Evolutionary conservation across 2,797 vertebrate genomes (phyloP), one percentile per base, ranked within the genome.

Genomic region (Thunnus albacares): DNA sequence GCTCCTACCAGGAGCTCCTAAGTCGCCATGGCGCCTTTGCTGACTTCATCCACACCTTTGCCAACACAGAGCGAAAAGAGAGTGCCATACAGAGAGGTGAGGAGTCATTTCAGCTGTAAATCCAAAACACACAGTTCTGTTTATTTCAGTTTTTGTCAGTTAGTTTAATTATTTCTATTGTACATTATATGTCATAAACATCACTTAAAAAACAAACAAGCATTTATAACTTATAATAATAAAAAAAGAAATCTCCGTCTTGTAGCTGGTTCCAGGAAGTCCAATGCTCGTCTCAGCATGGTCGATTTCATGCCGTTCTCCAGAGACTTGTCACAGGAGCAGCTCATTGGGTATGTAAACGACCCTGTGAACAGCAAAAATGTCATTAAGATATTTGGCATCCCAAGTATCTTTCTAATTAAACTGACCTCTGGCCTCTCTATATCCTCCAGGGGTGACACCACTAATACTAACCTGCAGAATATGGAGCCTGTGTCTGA

Each of bases 1-100:
- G 98, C 55, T 97, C 98, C 57, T 99, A 97, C 85, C 94, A 96
- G 88, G 97, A 98, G 91, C 96, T 99, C 73, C 90, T 98, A 51
- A 87, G 93, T 67, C 96, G 93, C 80, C 96, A 97, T 0, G 97
- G 97, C 0, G 94, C 95, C 49, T 97, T 99, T 80, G 96, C 96
- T 61, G 95, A 97, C 61, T 98, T 99, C 83, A 96, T 99, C 79
- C 95, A 90, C 56, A 96, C 94, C 22, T 96, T 96, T 0, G 63
- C 92, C 12, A 90, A 81, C 84, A 91, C 90, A 1, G 97, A 96
- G 74, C 94, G 93, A 30, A 96, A 95, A 75, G 91, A 95, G 52
- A 85, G 70, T 0, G 30, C 90, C 75, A 93, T 92, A 35, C 94
- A 95, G 64, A 93, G 95, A 97, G 96, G 97, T 97, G 90, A 82